A percentile compares a stretch with the other conserved stretches of the same genome.
These are phyloP conservation scores for Augochlorella aurata DNA, from an alignment of 2,888 invertebrate genomes.

Conservation along the genomic window DNA sequence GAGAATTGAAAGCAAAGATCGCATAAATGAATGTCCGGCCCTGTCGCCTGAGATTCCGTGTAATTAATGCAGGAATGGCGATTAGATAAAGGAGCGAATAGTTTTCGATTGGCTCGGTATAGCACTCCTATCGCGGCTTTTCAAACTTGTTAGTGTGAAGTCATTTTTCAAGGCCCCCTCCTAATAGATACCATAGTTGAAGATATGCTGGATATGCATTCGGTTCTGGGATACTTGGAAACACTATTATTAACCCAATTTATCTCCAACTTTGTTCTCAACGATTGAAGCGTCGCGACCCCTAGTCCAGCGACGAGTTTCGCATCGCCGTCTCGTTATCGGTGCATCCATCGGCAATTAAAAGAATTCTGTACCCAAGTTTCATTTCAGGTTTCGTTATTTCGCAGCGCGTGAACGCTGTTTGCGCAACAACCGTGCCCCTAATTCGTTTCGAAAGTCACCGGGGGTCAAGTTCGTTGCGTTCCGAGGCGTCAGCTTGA, in stretches of 20 bases:
- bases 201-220: not conserved
- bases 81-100: conserved; percentile 52
- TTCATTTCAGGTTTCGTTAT: conserved; percentile 37
- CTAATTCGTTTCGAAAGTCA: conserved; percentile 2
- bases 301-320: conserved; percentile 28
- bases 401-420: conserved; percentile 23
- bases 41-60: conserved; percentile 16
- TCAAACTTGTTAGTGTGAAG: conserved; percentile 25
- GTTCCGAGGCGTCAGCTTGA: not conserved
- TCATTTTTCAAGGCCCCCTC: conserved; percentile 37
- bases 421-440: not conserved
- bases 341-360: conserved; percentile 19
- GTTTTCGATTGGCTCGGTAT: conserved; percentile 26
- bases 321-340: conserved; percentile 38
- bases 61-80: conserved; percentile 53
- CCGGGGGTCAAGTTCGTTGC: not conserved
- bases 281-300: conserved; percentile 12
- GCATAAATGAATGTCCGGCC: conserved; percentile 3
- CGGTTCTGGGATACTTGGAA: not conserved
- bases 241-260: not conserved
- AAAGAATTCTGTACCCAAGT: conserved; percentile 22
- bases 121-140: conserved; percentile 21
- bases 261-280: conserved; percentile 17
- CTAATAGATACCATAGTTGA: conserved; percentile 11
- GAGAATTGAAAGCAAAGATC: not conserved